phyloP scores from a whole-genome alignment of 2,888 invertebrate genomes.

The Rugalucina vietnamica region DNA sequence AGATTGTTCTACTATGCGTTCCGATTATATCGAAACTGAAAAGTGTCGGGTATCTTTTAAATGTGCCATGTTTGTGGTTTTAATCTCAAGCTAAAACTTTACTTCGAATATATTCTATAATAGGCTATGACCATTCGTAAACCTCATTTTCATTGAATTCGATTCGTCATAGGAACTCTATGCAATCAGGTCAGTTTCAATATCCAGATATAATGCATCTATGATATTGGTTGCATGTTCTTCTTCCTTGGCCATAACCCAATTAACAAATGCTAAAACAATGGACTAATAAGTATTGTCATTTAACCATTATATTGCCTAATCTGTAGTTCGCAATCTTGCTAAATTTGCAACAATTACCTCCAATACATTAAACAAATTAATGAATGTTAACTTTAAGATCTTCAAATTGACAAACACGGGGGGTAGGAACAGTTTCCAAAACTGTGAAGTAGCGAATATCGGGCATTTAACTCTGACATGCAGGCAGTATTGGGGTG shows the following conservation, averaged over 20 bases:
- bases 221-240: background rate
- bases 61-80: too few species aligned
- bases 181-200: too few species aligned
- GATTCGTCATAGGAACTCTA: too few species aligned
- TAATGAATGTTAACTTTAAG: constrained; percentile 52
- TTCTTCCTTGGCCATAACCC: background rate
- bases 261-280: background rate
- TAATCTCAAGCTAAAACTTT: too few species aligned
- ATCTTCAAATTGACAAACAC: constrained; percentile 30
- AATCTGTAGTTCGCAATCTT: background rate
- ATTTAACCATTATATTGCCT: background rate
- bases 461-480: background rate
- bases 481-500: too few species aligned
- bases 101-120: too few species aligned
- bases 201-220: too few species aligned
- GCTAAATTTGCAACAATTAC: background rate
- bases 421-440: background rate
- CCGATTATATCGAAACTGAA: too few species aligned
- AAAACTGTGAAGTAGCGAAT: background rate
- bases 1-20: too few species aligned
- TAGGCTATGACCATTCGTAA: too few species aligned
- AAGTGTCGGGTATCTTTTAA: too few species aligned
- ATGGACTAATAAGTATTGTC: constrained; percentile 5
- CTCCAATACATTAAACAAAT: background rate
- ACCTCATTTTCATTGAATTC: too few species aligned